These are phyloP conservation scores for Bombycilla garrulus DNA, from an alignment of 2,113 vertebrate species.

Conservation along the genomic window DNA sequence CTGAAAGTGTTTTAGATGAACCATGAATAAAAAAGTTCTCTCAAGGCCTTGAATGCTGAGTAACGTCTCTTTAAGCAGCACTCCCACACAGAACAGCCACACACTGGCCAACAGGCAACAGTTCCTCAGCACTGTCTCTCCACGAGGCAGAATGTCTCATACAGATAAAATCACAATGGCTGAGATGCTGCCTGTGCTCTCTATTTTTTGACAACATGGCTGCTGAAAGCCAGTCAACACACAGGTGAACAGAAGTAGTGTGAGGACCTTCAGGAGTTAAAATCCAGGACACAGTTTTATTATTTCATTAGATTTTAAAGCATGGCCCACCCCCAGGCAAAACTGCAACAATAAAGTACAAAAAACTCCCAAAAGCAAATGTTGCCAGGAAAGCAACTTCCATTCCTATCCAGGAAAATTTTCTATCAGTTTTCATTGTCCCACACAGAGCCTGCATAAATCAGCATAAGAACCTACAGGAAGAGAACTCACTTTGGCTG, in stretches of 20 bases:
- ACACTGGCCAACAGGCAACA: not conserved
- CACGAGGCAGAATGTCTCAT: not conserved
- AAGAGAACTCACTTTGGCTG: not conserved
- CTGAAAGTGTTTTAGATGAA: not conserved
- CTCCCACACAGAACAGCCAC: not conserved
- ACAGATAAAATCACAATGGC: not conserved
- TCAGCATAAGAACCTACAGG: not conserved
- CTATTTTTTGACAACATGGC: not conserved
- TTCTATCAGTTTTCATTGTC: not conserved
- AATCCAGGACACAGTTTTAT: not conserved
- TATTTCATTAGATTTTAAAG: not conserved
- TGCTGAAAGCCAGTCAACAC: not conserved
- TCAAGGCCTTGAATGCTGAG: not conserved
- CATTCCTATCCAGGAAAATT: not conserved
- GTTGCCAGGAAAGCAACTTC: not conserved
- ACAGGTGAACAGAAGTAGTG: not conserved
- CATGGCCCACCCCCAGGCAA: not conserved
- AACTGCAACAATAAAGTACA: not conserved
- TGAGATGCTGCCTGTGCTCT: not conserved
- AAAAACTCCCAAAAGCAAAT: not conserved
- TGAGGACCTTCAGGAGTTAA: not conserved
- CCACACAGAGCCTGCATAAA: not conserved
- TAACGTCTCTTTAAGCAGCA: not conserved
- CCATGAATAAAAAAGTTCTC: not conserved
- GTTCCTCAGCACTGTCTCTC: not conserved